Conservation (phyloP, 2,113 vertebrate genomes). For the Hymenochirus boettgeri region DNA sequence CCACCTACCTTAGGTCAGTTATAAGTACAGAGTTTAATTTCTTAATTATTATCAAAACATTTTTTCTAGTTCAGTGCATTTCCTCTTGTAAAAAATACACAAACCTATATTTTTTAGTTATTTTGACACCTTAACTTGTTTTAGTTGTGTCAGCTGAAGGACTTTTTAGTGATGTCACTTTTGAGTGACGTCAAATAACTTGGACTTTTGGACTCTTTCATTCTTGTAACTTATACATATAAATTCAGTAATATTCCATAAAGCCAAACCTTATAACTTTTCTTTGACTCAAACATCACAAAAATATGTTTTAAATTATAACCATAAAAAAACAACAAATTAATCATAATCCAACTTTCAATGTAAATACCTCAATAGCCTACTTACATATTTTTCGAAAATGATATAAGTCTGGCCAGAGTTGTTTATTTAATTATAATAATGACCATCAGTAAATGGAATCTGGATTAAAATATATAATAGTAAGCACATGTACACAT, state of each 20-base stretch:
- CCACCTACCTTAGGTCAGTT: too few species aligned
- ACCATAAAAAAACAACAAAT: conserved; percentile 52
- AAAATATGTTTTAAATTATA: conserved; percentile 59
- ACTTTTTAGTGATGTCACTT: conserved; percentile 20
- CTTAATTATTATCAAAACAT: too few species aligned
- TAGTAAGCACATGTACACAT: conserved; percentile 64
- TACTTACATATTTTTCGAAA: conserved; percentile 64
- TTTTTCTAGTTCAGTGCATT: too few species aligned
- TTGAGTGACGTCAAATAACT: conserved; percentile 18
- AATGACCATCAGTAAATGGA: conserved; percentile 47
- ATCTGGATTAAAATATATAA: conserved; percentile 59
- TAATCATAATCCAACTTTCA: conserved; percentile 60
- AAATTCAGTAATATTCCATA: conserved; percentile 20
- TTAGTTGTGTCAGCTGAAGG: background rate
- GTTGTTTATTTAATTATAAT: conserved; percentile 55
- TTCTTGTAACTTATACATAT: conserved; percentile 38
- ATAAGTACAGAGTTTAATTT: too few species aligned
- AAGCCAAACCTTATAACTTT: conserved; percentile 39
- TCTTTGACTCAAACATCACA: conserved; percentile 23
- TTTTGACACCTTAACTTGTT: too few species aligned
- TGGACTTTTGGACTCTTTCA: conserved; percentile 8
- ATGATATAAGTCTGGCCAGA: conserved; percentile 66
- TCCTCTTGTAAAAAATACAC: too few species aligned
- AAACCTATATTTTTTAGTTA: too few species aligned
- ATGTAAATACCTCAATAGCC: conserved; percentile 51